Evolutionary conservation across 2,888 invertebrate genomes (phyloP).

Genomic region (Strigamia transsilvanica): DNA sequence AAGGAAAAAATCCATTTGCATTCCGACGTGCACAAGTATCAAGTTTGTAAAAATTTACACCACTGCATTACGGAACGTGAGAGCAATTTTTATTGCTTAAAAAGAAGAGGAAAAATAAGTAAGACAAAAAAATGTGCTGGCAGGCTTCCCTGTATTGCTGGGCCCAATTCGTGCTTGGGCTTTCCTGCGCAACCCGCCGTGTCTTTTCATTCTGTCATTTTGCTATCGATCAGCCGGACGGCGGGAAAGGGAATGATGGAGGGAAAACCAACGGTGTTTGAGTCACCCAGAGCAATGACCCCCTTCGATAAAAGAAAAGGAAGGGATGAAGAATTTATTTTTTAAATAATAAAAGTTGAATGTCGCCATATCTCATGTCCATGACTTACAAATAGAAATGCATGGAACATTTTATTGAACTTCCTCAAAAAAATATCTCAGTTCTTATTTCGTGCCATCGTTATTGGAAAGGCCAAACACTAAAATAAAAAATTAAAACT

Average conservation of each 20-base stretch:
- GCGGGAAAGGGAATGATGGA: slow-evolving; percentile 45
- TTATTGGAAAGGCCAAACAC: background rate
- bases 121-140: background rate
- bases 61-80: slow-evolving; percentile 44
- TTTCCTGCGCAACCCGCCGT: slow-evolving; percentile 43
- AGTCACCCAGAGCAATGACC: slow-evolving; percentile 45
- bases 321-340: background rate
- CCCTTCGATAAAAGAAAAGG: background rate
- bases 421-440: background rate
- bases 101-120: background rate
- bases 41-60: slow-evolving; percentile 45
- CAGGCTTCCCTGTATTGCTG: slow-evolving; percentile 31
- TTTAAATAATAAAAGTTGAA: background rate
- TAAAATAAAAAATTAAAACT: background rate
- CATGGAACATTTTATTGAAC: background rate
- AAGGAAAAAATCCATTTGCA: slow-evolving; percentile 16
- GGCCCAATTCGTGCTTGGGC: slow-evolving; percentile 38
- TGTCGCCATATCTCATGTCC: background rate
- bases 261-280: slow-evolving; percentile 37
- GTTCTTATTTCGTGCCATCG: background rate
- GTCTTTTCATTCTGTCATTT: slow-evolving; percentile 45
- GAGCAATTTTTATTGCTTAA: slow-evolving; percentile 32
- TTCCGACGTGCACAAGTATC: slow-evolving; percentile 26
- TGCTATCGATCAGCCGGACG: slow-evolving; percentile 46
- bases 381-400: background rate